Evolutionary conservation across 1,140 invertebrate genomes (phyloP), one percentile per base, ranked within the genome.

Genomic region (Macrocentrus cingulum): DNA sequence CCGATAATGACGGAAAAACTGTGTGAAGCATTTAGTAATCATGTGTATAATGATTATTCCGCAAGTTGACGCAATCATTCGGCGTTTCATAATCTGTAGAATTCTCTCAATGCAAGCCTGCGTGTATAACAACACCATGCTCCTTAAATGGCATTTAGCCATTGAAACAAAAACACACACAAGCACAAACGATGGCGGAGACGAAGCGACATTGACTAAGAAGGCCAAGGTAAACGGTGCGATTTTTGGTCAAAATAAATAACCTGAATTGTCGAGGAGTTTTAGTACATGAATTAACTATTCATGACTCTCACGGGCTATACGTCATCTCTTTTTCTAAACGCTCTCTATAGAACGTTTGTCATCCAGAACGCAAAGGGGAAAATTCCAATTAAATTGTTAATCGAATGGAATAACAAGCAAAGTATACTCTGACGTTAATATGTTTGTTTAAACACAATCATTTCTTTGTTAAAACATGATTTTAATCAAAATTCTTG

Each of bases 61-160:
- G 9, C 25, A 51, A 1, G 49, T 51, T 51, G 49, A 51, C 49
- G 49, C 37, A 51, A 51, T 51, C 25, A 9, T 9, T 37, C 19
- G 11, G 16, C 7, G 37, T 51, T 51, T 51, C 49, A 34, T 19
- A 51, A 51, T 18, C 32, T 9, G 9, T 11, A 37, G 19, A 37
- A 51, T 19, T 37, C 19, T 37, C 13, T 51, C 32, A 4, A 19
- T n/a, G 29, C 37, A 34, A 51, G 37, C 49, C 49, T 18, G 49
- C 49, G n/a, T n/a, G n/a, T n/a, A n/a, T n/a, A 25, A 15, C 49
- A 34, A 29, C 25, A 29, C 25, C 25, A 29, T 29, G 4, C 25
- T 29, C 49, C 49, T 36, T 51, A 51, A 51, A 51, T 37, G 49
- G 49, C 18, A 51, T 36, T 39, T 51, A 18, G 22, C 29, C 45